A percentile compares a stretch with the other conserved stretches of the same genome.
Conservation (phyloP, 2,888 invertebrate species). For the Cancer borealis region DNA sequence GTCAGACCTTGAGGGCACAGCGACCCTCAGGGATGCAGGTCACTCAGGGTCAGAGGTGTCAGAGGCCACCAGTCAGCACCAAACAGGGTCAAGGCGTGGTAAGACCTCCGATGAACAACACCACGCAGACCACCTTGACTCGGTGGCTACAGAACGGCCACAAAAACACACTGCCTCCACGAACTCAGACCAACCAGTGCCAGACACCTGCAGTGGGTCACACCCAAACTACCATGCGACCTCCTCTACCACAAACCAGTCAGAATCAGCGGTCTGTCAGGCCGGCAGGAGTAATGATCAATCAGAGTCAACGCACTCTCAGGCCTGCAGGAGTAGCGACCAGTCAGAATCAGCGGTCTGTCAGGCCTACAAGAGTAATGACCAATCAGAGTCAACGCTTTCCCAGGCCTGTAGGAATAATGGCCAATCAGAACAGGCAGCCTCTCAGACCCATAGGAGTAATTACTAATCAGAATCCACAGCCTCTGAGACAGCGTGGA, state of each 20-base stretch:
- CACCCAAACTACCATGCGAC: background rate
- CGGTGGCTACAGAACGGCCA: conserved; percentile 4
- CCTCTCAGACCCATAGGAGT: background rate
- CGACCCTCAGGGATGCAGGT: background rate
- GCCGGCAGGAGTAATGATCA: background rate
- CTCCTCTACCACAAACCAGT: background rate
- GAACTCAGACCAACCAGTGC: background rate
- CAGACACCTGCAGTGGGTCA: background rate
- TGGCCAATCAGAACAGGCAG: background rate
- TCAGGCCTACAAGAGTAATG: conserved; percentile 2
- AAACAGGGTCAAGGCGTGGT: background rate
- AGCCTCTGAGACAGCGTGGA: background rate
- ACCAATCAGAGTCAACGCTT: background rate
- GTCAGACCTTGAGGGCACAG: background rate
- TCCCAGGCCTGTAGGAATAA: background rate
- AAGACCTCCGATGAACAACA: background rate
- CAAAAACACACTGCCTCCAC: background rate
- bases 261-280: background rate
- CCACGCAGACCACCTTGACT: background rate
- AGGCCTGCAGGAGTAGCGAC: background rate
- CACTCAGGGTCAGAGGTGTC: background rate
- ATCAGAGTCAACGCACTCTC: background rate
- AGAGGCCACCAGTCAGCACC: background rate
- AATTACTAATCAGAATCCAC: background rate
- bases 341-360: background rate